phyloP scores from a whole-genome alignment of 2,113 vertebrate species.

The Pleuronectes platessa region DNA sequence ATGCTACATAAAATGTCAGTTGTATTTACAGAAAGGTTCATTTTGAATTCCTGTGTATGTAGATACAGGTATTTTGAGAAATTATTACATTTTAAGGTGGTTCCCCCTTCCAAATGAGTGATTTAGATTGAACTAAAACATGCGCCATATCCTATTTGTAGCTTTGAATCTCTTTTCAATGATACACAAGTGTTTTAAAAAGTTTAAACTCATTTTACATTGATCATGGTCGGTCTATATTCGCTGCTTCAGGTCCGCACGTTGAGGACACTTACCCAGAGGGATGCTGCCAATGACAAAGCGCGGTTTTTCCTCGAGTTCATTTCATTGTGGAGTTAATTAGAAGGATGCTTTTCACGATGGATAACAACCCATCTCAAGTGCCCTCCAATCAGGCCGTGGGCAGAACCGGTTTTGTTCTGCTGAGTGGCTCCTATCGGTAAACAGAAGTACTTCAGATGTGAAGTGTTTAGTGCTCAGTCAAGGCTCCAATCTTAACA shows the following conservation, averaged over 20 bases:
- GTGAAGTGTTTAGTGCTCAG: not conserved
- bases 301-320: too few species aligned
- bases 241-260: not conserved
- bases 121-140: too few species aligned
- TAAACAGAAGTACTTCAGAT: conserved; percentile 31
- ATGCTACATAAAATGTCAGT: too few species aligned
- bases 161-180: too few species aligned
- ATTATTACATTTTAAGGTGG: too few species aligned
- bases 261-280: not conserved
- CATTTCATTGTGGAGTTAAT: conserved; percentile 23
- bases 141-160: not conserved
- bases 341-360: conserved; percentile 31
- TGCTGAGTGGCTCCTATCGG: not conserved
- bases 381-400: conserved; percentile 29
- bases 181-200: not conserved
- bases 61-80: too few species aligned
- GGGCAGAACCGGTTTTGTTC: conserved; percentile 14
- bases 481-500: too few species aligned
- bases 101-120: too few species aligned
- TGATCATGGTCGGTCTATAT: not conserved
- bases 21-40: too few species aligned
- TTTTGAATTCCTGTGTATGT: too few species aligned
- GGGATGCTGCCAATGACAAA: conserved; percentile 24
- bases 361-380: conserved; percentile 27
- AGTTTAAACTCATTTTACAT: not conserved